Evolutionary conservation across 2,888 invertebrate genomes (phyloP), one percentile per base, ranked within the genome.

Genomic region (Miltochrista miniata): DNA sequence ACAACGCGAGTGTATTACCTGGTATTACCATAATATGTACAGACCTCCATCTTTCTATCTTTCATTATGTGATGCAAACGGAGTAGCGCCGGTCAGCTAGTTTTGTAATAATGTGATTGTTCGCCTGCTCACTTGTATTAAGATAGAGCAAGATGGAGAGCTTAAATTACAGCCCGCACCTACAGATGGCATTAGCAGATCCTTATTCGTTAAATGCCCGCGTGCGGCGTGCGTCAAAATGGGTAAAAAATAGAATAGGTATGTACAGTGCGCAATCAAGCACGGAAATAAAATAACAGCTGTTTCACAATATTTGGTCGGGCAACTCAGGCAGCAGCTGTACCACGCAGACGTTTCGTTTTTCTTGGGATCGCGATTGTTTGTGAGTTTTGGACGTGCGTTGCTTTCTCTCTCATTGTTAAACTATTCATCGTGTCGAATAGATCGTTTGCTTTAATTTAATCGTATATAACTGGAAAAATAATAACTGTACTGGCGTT

Each of bases 281-380:
- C 83, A 88, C 90, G 81, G 88, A 91, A 90, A 88, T 90, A 91
- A 83, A 84, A 83, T 83, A 83, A 90, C 91, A 90, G 92, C 92
- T 91, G 91, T 91, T 90, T 83, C 74, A 87, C 83, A 88, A 87
- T 90, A 89, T 90, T 90, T 86, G 83, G 70, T 88, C 85, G 83
- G 89, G 88, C 90, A 88, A 88, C 90, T 85, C 88, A 79, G 81
- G 73, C 77, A 81, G 85, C 83, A 87, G 83, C 83, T 87, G 85
- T 82, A 76, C 71, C 76, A 83, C 81, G 82, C 85, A 83, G 84
- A 74, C 81, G 88, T 86, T 90, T 74, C 81, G 88, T 86, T 90
- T 90, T 89, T 83, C 85, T 89, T 87, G 83, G 81, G 80, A 78
- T 80, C 76, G 79, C 79, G 83, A 84, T 87, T 90, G 87, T 87